Evolutionary conservation across 2,113 vertebrate species (phyloP).

Genomic region (Toxotes jaculatrix): DNA sequence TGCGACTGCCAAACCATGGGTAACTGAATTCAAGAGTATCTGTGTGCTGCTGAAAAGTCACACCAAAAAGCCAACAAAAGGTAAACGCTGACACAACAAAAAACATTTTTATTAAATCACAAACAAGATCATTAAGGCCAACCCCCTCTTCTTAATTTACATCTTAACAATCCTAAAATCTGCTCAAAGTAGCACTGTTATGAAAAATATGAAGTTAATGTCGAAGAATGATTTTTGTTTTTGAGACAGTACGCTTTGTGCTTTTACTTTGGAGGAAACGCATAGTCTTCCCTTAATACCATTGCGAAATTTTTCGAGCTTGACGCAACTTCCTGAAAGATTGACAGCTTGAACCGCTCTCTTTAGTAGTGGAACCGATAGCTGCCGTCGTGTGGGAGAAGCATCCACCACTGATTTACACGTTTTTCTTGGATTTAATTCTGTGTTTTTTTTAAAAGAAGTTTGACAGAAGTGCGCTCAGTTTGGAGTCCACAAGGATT

Average conservation of each 20-base stretch:
- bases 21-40: background rate
- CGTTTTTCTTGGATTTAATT: conserved; percentile 24
- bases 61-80: background rate
- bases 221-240: background rate
- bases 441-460: conserved; percentile 20
- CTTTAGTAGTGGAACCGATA: conserved; percentile 19
- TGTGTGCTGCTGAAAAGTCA: background rate
- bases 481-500: background rate
- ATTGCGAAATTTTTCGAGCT: background rate
- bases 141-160: background rate
- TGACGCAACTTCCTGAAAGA: conserved; percentile 70
- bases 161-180: background rate
- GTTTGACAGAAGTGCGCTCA: background rate
- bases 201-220: background rate
- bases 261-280: conserved; percentile 52
- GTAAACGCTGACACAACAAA: background rate
- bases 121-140: background rate
- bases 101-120: background rate
- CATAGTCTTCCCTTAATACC: fast-evolving
- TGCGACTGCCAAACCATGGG: no score
- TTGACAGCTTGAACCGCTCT: conserved; percentile 77
- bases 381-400: conserved; percentile 31
- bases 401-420: background rate
- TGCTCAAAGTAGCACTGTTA: background rate
- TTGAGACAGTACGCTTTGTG: background rate